Evolutionary conservation across 2,888 invertebrate genomes (phyloP), one percentile per base, ranked within the genome.

Genomic region (Mythimna ferrago): DNA sequence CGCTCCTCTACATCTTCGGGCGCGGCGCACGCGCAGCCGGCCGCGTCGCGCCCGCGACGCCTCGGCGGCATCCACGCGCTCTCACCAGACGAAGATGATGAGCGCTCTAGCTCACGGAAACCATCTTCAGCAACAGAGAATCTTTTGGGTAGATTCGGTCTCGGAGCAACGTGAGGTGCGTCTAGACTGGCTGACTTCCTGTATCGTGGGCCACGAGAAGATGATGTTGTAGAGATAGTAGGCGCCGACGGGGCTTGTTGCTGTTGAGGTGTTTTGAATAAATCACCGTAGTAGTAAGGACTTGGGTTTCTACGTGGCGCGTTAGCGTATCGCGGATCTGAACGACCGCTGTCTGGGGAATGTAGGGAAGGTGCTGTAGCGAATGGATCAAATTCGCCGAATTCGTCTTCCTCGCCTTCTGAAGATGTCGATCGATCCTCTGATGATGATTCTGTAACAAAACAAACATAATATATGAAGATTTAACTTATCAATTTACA

Each of bases 221-320:
- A 94, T 35, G 93, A 93, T 71, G 93, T 93, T 4, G 95, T 92
- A n/a, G 95, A 94, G 75, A 93, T 93, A 51, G 93, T 94, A 58
- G 95, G 95, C 64, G 94, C 95, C 77, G 96, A 97, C 41, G 97
- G 97, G 81, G 91, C 89, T 38, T 93, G 90, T 41, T 91, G 89
- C 38, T 93, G 91, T 44, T 96, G 95, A 0, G 91, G 84, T 62
- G 97, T 96, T 94, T 92, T 96, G 88, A 98, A 97, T 68, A 98
- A 93, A 90, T 98, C 98, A 1, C 98, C 98, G 97, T 98, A 98
- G 88, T 98, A 98, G 90, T 98, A 98, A 1, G 98, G 98, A 72
- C 98, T 98, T 16, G 98, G 98, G 90, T 98, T 98, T 53, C 98
- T 97, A 82, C 97, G 91, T 78, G 97, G 95, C 16, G 96, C 91